phyloP scores from a whole-genome alignment of 2,888 invertebrate genomes.

The Agrypnus murinus region DNA sequence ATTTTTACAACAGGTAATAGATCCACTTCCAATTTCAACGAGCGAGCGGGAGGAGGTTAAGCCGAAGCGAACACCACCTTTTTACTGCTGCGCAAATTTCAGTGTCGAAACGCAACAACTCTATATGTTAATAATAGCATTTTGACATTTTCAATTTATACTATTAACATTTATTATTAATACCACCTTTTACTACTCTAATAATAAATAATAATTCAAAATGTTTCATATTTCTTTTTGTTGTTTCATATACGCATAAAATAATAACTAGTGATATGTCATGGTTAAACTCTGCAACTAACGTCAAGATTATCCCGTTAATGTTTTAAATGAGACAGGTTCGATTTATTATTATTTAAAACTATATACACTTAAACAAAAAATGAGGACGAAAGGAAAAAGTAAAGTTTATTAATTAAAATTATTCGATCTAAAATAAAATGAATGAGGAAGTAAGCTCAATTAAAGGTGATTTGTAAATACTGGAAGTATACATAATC shows the following conservation, averaged over 20 bases:
- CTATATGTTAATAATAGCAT: slow-evolving; percentile 6
- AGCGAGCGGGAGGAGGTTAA: background rate
- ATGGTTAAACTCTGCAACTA: background rate
- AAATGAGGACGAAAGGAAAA: background rate
- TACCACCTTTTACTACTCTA: background rate
- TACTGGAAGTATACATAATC: no score
- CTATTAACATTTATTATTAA: slow-evolving; percentile 2
- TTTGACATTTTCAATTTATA: slow-evolving; percentile 9
- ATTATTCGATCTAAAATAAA: background rate
- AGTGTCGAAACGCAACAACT: background rate
- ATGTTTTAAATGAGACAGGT: slow-evolving; percentile 12
- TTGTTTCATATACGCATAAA: slow-evolving; percentile 2
- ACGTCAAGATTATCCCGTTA: slow-evolving; percentile 7
- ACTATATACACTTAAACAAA: no score
- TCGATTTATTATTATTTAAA: slow-evolving; percentile 10
- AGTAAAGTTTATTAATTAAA: slow-evolving; percentile 10
- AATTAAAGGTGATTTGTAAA: slow-evolving; percentile 5
- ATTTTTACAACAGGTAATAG: slow-evolving; percentile 11
- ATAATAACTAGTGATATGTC: slow-evolving; percentile 1
- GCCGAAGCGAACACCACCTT: background rate
- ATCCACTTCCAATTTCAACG: slow-evolving; percentile 12
- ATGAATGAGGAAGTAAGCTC: slow-evolving; percentile 1
- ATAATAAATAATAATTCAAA: slow-evolving; percentile 5
- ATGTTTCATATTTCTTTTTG: background rate
- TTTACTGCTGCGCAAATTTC: background rate